A percentile compares a stretch with the other conserved stretches of the same genome.
phyloP scores from a whole-genome alignment of 2,888 invertebrate species.

The Phalera bucephala region DNA sequence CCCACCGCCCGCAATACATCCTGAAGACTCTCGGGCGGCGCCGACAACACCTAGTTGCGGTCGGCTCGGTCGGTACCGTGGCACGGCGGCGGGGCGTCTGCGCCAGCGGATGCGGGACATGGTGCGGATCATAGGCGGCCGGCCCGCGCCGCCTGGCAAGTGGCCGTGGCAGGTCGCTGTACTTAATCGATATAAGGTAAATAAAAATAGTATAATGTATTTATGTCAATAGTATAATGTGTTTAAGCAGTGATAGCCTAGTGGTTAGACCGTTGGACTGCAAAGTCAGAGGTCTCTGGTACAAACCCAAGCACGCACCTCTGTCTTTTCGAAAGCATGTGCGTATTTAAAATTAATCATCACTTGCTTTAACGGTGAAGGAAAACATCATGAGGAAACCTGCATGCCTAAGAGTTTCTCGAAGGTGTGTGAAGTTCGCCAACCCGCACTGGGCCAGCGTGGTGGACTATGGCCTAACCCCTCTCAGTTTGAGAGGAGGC shows the following conservation, averaged over 20 bases:
- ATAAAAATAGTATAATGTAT: too few species aligned
- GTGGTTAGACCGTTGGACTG: too few species aligned
- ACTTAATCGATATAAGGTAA: slow-evolving; percentile 90
- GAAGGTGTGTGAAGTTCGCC: too few species aligned
- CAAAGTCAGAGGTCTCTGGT: too few species aligned
- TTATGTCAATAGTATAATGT: too few species aligned
- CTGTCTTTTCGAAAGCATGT: too few species aligned
- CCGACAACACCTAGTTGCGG: slow-evolving; percentile 53
- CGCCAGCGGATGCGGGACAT: slow-evolving; percentile 77
- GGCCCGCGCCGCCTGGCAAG: slow-evolving; percentile 89
- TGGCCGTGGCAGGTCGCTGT: slow-evolving; percentile 99
- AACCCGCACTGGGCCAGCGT: too few species aligned
- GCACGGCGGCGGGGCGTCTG: slow-evolving; percentile 44
- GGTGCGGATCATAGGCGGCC: slow-evolving; percentile 94
- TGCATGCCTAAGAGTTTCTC: background rate
- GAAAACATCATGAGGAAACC: background rate
- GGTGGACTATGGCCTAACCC: too few species aligned
- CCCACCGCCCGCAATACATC: slow-evolving; percentile 57
- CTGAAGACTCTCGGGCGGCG: slow-evolving; percentile 47
- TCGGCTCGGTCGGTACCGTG: slow-evolving; percentile 55
- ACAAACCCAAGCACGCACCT: too few species aligned
- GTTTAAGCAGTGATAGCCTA: too few species aligned
- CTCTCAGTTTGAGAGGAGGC: background rate
- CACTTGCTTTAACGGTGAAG: background rate
- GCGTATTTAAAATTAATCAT: too few species aligned